Evolutionary conservation across 1,140 invertebrate species (phyloP), one percentile per base, ranked within the genome.

Genomic region (Daktulosphaira vitifoliae): DNA sequence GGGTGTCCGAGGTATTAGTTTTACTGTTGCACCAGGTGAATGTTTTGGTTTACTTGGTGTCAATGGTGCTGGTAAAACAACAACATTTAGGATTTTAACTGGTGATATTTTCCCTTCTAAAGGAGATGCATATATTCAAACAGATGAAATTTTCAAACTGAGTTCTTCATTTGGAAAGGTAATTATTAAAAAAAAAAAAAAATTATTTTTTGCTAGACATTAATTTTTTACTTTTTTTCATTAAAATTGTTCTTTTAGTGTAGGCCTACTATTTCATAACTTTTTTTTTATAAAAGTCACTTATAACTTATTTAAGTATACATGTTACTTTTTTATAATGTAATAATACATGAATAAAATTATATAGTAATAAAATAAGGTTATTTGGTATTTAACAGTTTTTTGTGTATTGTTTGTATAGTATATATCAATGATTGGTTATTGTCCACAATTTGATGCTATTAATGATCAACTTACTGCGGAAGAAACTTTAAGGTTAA

Each of bases 11-110:
- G 81, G 84, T 69, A 72, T 92, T 1, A 85, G 81, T 71, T 80
- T 91, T 65, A 81, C 75, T 7, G 78, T 82, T n/a, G 77, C 79
- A 16, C 77, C 79, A 16, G 86, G 87, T 2, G 87, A 96, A 77
- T 95, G 91, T 72, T 96, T 96, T 75, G 92, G 92, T 1, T 75
- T 97, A 37, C 77, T 97, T 25, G 93, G 93, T 9, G 81, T 89
- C 2, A 93, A 93, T 74, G 89, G 89, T n/a, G 88, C 88, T 29
- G 85, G 82, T 2, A 88, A 91, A 77, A 92, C 90, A 2, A 87
- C 87, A 3, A 90, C 88, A 1, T 94, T 94, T 72, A 87, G 88
- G 74, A 92, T 93, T 87, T 75, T 93, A 65, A 94, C 91, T 1
- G 92, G 92, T 15, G 67, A 68, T 16, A 54, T 42, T n/a, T 38